Evolutionary conservation across 92 coral and sea anemone genomes (phyloP).

Genomic region (Hydrozoanthus gracilis): DNA sequence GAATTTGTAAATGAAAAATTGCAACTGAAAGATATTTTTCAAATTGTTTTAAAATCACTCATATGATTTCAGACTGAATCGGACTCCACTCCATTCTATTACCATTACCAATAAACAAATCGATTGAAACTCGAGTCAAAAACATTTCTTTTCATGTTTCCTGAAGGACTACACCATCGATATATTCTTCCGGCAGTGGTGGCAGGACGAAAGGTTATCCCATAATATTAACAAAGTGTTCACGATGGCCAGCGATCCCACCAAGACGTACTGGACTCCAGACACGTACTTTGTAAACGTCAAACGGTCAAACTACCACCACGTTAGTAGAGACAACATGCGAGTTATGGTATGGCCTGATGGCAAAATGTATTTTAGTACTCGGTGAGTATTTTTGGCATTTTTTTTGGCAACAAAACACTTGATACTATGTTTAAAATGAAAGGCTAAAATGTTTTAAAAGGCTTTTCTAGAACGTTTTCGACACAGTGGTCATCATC

Average conservation of each 20-base stretch:
- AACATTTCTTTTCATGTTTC: conserved; percentile 1
- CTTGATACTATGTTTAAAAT: too few relatives aligned
- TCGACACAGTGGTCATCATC: too few relatives aligned
- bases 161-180: conserved; percentile 81
- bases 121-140: background rate
- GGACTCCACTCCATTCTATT: too few relatives aligned
- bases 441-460: too few relatives aligned
- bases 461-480: too few relatives aligned
- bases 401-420: too few relatives aligned
- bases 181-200: conserved; percentile 91
- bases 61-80: too few relatives aligned
- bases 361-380: conserved; percentile 79
- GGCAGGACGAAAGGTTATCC: conserved; percentile 82
- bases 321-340: conserved; percentile 80
- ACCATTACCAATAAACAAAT: too few relatives aligned
- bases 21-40: too few relatives aligned
- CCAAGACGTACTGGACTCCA: conserved; percentile 80
- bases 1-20: too few relatives aligned
- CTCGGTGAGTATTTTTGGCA: conserved; percentile 64
- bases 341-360: conserved; percentile 74
- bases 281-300: conserved; percentile 90
- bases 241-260: conserved; percentile 73
- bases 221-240: conserved; percentile 73
- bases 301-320: conserved; percentile 73
- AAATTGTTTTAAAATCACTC: too few relatives aligned